Percentiles rank a stretch among this genome's conserved stretches.
Evolutionary conservation across 2,797 vertebrate species (phyloP).

Genomic region (Xiphorhynchus erythropygius): DNA sequence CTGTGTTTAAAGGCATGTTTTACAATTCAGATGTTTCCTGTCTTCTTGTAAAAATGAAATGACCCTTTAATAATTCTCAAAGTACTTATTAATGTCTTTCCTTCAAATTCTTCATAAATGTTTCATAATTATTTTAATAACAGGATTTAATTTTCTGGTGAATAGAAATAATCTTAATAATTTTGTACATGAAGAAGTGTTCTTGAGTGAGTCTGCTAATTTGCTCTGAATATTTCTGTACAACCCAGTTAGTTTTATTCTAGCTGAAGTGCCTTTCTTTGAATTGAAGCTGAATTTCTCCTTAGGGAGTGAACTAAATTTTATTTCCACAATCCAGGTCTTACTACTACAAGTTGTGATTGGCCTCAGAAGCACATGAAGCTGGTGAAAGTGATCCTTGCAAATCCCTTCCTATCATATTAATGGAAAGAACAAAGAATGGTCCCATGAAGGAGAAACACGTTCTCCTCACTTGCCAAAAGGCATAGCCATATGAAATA

Average conservation of each 20-base stretch:
- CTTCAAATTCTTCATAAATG: background rate
- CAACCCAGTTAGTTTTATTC: background rate
- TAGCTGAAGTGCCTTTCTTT: background rate
- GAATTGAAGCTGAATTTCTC: background rate
- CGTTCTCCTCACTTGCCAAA: background rate
- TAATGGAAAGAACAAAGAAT: background rate
- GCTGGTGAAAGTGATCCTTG: background rate
- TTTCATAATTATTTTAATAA: background rate
- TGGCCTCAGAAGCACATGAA: background rate
- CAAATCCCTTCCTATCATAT: background rate
- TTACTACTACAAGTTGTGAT: background rate
- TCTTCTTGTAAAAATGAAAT: background rate
- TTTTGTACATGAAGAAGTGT: background rate
- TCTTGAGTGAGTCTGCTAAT: background rate
- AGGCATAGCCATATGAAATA: background rate
- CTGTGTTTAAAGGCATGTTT: background rate
- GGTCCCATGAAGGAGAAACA: fast-evolving
- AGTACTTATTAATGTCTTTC: background rate
- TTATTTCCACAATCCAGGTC: background rate
- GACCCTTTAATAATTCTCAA: background rate
- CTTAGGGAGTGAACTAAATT: background rate
- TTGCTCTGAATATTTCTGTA: background rate
- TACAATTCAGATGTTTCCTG: background rate
- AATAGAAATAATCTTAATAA: background rate
- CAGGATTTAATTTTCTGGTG: background rate